These are phyloP conservation scores for Adelges cooleyi DNA, from an alignment of 1,140 invertebrate species.

Conservation along the genomic window DNA sequence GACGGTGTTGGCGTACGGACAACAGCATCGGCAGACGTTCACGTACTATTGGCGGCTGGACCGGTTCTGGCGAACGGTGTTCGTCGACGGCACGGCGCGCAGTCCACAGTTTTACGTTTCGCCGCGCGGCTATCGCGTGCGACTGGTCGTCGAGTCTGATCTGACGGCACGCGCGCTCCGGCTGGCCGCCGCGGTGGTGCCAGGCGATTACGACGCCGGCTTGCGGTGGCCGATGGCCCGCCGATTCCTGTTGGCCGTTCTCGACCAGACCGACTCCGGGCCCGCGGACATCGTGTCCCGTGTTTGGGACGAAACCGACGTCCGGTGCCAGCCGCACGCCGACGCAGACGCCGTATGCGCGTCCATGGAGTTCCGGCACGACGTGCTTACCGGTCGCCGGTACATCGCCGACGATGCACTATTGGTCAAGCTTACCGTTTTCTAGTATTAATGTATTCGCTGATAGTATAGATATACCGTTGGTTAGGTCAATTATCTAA, in stretches of 20 bases:
- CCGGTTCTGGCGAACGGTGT: neutral
- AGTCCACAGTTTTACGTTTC: conserved; percentile 11
- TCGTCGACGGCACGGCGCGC: neutral
- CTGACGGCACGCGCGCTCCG: neutral
- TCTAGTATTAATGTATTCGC: neutral
- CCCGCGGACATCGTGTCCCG: conserved; percentile 6
- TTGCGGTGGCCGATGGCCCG: neutral
- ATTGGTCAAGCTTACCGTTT: conserved; percentile 5
- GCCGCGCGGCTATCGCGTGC: neutral
- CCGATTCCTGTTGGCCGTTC: neutral
- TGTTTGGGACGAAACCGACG: neutral
- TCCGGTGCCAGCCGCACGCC: too few relatives aligned
- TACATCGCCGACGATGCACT: neutral
- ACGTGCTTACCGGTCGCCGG: neutral
- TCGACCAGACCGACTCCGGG: neutral
- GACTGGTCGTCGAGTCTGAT: neutral
- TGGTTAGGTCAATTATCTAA: too few relatives aligned
- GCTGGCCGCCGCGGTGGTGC: neutral
- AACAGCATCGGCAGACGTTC: neutral
- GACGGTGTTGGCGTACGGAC: neutral
- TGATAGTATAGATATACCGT: too few relatives aligned
- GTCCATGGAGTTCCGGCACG: conserved; percentile 2
- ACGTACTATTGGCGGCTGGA: conserved; percentile 4
- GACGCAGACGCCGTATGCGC: neutral
- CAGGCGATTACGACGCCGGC: neutral